These are phyloP conservation scores for Spodoptera exigua DNA, from an alignment of 2,888 invertebrate genomes.

Conservation along the genomic window DNA sequence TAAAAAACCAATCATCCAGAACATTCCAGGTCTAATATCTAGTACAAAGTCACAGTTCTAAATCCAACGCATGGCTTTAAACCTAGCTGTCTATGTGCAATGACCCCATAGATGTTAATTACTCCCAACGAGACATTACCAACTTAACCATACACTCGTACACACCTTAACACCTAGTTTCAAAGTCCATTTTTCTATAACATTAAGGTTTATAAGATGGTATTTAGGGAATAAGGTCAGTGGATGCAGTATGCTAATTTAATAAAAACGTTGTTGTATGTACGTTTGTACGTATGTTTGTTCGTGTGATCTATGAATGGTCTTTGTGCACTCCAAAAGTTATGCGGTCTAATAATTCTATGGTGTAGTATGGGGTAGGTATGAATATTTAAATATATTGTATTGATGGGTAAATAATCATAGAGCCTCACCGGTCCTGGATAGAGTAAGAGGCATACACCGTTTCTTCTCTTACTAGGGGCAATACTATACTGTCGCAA, in stretches of 20 bases:
- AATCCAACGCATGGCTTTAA: conserved; percentile 48
- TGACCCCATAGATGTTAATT: conserved; percentile 61
- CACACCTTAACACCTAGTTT: conserved; percentile 20
- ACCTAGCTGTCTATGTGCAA: conserved; percentile 55
- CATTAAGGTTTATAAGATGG: conserved; percentile 17
- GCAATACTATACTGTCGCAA: too few species aligned
- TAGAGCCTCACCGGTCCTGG: too few species aligned
- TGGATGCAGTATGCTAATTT: conserved; percentile 74
- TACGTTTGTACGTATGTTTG: conserved; percentile 30
- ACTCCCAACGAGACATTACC: conserved; percentile 25
- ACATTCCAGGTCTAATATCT: conserved; percentile 27
- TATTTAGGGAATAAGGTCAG: conserved; percentile 65
- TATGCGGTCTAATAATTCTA: conserved; percentile 47
- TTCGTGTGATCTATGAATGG: conserved; percentile 25
- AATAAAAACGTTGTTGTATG: conserved; percentile 67
- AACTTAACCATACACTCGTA: conserved; percentile 11
- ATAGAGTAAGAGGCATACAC: too few species aligned
- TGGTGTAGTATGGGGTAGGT: background rate
- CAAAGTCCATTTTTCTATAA: conserved; percentile 27
- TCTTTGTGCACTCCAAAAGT: conserved; percentile 43
- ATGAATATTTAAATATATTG: too few species aligned
- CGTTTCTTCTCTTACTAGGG: too few species aligned
- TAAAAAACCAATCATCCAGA: background rate
- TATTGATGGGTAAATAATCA: too few species aligned
- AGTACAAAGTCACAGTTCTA: conserved; percentile 40